Evolutionary conservation across 2,888 invertebrate species (phyloP), one percentile per base, ranked within the genome.

Genomic region (Mylabris sibirica): DNA sequence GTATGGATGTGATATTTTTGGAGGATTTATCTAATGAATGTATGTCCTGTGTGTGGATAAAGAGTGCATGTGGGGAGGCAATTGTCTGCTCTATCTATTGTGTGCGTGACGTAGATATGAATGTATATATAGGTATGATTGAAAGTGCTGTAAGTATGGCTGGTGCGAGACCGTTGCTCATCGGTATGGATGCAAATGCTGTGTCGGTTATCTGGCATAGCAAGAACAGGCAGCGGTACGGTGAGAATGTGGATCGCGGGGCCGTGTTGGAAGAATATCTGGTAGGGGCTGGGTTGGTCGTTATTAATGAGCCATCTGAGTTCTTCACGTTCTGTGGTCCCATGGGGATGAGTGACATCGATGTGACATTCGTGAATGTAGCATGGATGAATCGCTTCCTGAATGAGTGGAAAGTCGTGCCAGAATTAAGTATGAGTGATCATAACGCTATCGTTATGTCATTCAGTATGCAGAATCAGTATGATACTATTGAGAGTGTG

Each of bases 111-210:
- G 9, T 14, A 9, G 41, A 67, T 0, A 44, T 70, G 6, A 53
- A 20, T 1, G 14, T 22, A 12, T 30, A 22, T 14, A 3, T 70
- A 1, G 44, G 30, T 2, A 64, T 49, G 38, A 2, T 70, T 66
- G 65, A 64, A 0, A 9, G 53, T 1, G 62, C 71, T 9, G 2
- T 59, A 2, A 26, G 1, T 0, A 17, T 24, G 14, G 14, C 60
- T 35, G 2, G 49, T 11, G 49, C 20, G 11, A 26, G 60, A 2
- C 14, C 53, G 41, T 17, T 73, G 1, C 3, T 78, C 1, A 8
- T 74, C 2, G 74, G 73, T 1, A 72, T 74, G 66, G 76, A 77
- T 70, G 75, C 74, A 9, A 76, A 77, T 66, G 75, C 75, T 1
- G 60, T 69, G 8, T 75, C 74, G 0, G 67, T 63, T 4, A n/a